Evolutionary conservation across 2,113 vertebrate genomes (phyloP), one percentile per base, ranked within the genome.

Genomic region (Ammodytes dubius): DNA sequence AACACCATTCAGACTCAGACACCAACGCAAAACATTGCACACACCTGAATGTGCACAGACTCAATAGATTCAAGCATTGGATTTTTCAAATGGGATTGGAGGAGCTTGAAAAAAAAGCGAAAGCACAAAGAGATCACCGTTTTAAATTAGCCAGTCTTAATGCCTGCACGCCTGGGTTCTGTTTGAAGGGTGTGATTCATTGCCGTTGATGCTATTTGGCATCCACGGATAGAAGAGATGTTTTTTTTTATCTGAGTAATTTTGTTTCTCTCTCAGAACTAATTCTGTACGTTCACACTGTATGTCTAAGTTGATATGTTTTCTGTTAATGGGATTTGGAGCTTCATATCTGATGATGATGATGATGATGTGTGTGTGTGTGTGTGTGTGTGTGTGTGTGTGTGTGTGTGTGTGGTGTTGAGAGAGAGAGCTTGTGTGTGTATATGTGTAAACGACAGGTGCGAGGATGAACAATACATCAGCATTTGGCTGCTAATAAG

Each of bases 71-170:
- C 35, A 50, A 39, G 15, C 1, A 7, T 27, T 45, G 6, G 7
- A 76, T 74, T 81, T 72, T 70, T 8, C 85, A n/a, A 80, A 86
- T 77, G 54, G 53, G 69, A 81, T 77, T 56, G n/a, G 75, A 76
- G 71, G 19, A 56, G 15, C 58, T 66, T 42, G 56, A 52, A 19
- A 77, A 74, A 19, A 70, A 60, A 75, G 66, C 60, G 14, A 71
- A 70, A 69, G 19, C 79, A 86, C 80, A 89, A 78, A 85, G 74
- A 82, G 80, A 75, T n/a, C 0, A 14, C 40, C 11, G 72, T 88
- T 84, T 87, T 87, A 87, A 91, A 89, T 90, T 65, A 91, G 86
- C 80, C 13, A 8, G 7, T 69, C 58, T 86, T 84, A 84, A 83
- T 79, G 84, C 75, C 76, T 76, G 81, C 67, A 53, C 43, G 64